phyloP scores from a whole-genome alignment of 2,113 vertebrate genomes.

The Hepsetus odoe region DNA sequence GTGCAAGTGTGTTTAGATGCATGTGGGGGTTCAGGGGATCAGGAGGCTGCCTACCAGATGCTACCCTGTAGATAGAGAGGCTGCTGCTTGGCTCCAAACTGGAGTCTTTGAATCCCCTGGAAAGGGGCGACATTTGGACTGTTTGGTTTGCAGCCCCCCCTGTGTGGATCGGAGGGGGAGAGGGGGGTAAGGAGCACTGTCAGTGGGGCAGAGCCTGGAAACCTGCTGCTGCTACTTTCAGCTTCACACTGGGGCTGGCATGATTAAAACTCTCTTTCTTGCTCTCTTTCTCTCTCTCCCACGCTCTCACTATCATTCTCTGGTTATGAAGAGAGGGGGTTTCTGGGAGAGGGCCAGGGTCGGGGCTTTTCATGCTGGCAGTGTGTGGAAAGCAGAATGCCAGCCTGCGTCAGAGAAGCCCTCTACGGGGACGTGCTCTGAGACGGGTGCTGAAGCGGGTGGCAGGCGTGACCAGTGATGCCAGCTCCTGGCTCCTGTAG shows the following conservation, averaged over 20 bases:
- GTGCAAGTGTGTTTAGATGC: neutral
- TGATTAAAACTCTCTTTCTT: neutral
- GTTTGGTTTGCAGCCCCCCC: conserved; percentile 54
- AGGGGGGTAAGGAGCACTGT: conserved; percentile 38
- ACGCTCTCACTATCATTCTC: neutral
- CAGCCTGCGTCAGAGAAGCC: conserved; percentile 63
- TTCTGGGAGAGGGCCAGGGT: conserved; percentile 62
- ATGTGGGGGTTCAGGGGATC: conserved; percentile 8
- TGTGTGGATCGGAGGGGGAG: conserved; percentile 58
- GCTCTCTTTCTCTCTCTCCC: neutral
- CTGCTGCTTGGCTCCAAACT: conserved; percentile 48
- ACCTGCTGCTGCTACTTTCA: conserved; percentile 27
- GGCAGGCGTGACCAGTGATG: conserved; percentile 26
- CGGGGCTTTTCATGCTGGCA: conserved; percentile 63
- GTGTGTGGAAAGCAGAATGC: conserved; percentile 60
- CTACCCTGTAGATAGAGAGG: conserved; percentile 54
- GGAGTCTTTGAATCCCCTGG: conserved; percentile 55
- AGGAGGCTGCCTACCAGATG: conserved; percentile 50
- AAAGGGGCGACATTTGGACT: conserved; percentile 58
- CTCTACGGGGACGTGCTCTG: conserved; percentile 50
- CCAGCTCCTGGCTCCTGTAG: conserved; percentile 66
- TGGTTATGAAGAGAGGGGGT: conserved; percentile 40
- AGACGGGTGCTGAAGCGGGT: conserved; percentile 41
- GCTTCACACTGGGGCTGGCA: neutral
- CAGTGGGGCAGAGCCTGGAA: conserved; percentile 51